Evolutionary conservation across 1,140 invertebrate genomes (phyloP).

Genomic region (Polypedilum pembai): DNA sequence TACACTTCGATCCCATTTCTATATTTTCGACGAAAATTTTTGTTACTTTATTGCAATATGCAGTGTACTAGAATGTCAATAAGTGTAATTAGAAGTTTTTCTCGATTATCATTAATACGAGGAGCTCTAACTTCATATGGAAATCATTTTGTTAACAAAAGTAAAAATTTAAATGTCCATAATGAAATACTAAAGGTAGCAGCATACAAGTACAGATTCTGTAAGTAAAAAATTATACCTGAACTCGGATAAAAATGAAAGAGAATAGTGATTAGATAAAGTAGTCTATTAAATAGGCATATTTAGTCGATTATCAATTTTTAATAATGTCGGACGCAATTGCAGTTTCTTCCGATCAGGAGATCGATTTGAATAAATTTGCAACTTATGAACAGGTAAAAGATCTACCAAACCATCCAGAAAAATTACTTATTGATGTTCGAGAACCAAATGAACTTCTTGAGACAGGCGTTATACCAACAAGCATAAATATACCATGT

Average conservation of each 20-base stretch:
- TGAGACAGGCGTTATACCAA: slow-evolving; percentile 56
- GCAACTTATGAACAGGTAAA: slow-evolving; percentile 49
- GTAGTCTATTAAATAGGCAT: no score
- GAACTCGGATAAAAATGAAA: neutral
- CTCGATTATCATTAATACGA: neutral
- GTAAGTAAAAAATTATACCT: neutral
- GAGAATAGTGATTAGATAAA: neutral
- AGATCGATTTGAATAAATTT: slow-evolving; percentile 30
- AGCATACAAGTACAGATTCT: neutral
- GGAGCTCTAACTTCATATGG: neutral
- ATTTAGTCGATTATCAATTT: neutral
- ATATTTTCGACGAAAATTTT: neutral
- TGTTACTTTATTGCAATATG: neutral
- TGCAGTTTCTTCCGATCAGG: neutral
- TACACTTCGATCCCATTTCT: neutral
- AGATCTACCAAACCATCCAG: slow-evolving; percentile 43
- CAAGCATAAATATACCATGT: slow-evolving; percentile 64
- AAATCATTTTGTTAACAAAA: neutral
- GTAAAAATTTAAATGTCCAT: neutral
- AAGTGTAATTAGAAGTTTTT: neutral
- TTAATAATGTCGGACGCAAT: neutral
- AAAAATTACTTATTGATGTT: slow-evolving; percentile 55
- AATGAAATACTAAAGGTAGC: neutral
- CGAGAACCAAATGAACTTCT: slow-evolving; percentile 56
- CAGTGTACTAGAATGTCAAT: neutral